These are phyloP conservation scores for Stratiolaelaps scimitus DNA, from an alignment of 1,140 invertebrate genomes.

Conservation along the genomic window DNA sequence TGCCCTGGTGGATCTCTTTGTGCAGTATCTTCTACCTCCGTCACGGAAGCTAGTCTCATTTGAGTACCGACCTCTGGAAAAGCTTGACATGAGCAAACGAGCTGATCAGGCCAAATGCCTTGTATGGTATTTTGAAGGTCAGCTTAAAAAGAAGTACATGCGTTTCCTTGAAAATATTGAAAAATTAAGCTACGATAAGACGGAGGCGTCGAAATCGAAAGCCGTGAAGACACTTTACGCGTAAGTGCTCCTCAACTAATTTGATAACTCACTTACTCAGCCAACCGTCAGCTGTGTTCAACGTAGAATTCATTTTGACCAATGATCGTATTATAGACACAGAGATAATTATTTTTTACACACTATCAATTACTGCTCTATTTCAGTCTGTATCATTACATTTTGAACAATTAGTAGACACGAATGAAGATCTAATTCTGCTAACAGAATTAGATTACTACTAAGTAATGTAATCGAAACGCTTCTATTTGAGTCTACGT, in stretches of 20 bases:
- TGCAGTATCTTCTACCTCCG: conserved; percentile 58
- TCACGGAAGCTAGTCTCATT: conserved; percentile 59
- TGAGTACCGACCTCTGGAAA: conserved; percentile 40
- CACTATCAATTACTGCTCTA: no score
- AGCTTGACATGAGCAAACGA: conserved; percentile 7
- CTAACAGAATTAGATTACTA: no score
- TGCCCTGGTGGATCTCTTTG: conserved; percentile 61
- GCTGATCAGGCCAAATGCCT: conserved; percentile 42
- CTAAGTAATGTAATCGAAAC: no score
- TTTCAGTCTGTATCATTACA: no score
- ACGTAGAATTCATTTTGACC: no score
- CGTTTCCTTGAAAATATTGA: conserved; percentile 54
- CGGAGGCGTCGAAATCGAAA: conserved; percentile 67
- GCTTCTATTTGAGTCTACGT: no score
- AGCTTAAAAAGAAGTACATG: conserved; percentile 62
- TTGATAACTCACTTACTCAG: no score
- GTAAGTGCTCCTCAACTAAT: conserved; percentile 30
- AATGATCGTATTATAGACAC: no score
- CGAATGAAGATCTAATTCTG: no score
- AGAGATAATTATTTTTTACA: no score
- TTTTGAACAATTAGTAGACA: no score
- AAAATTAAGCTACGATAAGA: conserved; percentile 51
- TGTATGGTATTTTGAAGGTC: conserved; percentile 64
- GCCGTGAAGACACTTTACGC: conserved; percentile 49
- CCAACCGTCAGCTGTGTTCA: no score